Base-by-base conservation (phyloP, 2,797 vertebrate genomes). In the Sebastes matsubarae region DNA sequence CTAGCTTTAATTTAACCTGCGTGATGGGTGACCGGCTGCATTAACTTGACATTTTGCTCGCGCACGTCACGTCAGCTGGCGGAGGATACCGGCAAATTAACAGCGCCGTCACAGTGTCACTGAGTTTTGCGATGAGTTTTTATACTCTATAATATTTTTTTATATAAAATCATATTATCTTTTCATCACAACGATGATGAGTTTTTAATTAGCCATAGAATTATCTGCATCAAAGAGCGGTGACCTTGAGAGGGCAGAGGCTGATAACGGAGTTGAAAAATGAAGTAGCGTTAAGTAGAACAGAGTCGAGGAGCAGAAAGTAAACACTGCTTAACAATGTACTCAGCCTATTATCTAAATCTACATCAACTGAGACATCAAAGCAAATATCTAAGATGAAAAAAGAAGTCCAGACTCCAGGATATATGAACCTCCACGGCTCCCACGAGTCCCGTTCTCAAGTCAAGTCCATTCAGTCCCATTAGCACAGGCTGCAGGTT, bases 131-230 rank as follows among this genome's bases (percentile, higher is more conserved):
- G n/a, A 22, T 52, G 59, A 77, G 69, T 75, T 89, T 85, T 77
- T 67, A 71, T 57, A 64, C 61, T 74, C 57, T 80, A 64, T 85
- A 69, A n/a, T n/a, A n/a, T n/a, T 78, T 79, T 61, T 61, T 32
- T 12, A 0, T 58, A 59, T 34, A 36, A 36, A 38, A 86, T 87
- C 60, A 71, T 80, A 85, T 89, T 88, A 89, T 91, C 82, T 75
- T 84, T 89, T 87, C 84, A 88, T 89, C 75, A 71, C 30, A 0
- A 34, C 68, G 77, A 84, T 88, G 85, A 92, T 89, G 81, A 74
- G 81, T 90, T 94, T 92, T 93, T 93, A 92, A 94, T 93, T 92
- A 88, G 86, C 72, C 66, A 34, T 69, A 74, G 81, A 84, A 83
- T 87, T 81, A 92, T 90, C 85, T 79, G 76, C 72, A 81, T 85